Percentiles rank a stretch among this genome's conserved stretches.
Conservation (phyloP, 2,113 vertebrate species). For the Misgurnus anguillicaudatus region DNA sequence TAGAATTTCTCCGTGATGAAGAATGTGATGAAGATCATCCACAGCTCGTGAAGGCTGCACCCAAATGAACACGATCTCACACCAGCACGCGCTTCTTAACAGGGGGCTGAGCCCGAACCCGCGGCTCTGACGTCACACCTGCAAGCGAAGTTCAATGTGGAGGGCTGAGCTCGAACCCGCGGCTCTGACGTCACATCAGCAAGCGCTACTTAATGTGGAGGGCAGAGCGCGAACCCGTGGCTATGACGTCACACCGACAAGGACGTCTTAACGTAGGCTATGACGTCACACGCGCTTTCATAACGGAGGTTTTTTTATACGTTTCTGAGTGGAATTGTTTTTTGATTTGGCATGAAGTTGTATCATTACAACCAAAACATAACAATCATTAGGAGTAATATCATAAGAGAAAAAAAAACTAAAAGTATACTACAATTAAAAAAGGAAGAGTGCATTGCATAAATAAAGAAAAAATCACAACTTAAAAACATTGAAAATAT, state of each 20-base stretch:
- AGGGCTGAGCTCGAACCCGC: constrained; percentile 59
- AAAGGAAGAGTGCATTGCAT: too few species aligned
- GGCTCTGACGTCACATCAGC: constrained; percentile 69
- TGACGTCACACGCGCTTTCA: too few species aligned
- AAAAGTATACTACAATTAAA: too few species aligned
- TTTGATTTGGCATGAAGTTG: too few species aligned
- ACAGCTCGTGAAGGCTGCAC: constrained; percentile 58
- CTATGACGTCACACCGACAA: constrained; percentile 19
- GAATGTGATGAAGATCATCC: constrained; percentile 26
- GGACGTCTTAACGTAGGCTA: too few species aligned
- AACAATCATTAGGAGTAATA: too few species aligned
- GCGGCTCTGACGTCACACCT: constrained; percentile 24
- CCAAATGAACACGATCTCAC: constrained; percentile 84
- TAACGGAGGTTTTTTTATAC: too few species aligned
- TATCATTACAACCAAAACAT: too few species aligned
- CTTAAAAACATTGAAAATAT: too few species aligned
- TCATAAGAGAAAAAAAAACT: too few species aligned
- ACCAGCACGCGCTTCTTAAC: constrained; percentile 87
- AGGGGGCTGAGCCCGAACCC: constrained; percentile 85
- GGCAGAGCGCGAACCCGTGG: constrained; percentile 79
- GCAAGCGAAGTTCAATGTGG: constrained; percentile 59
- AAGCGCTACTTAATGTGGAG: constrained; percentile 89
- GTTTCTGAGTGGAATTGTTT: too few species aligned
- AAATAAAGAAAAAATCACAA: too few species aligned
- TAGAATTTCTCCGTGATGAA: constrained; percentile 20